Evolutionary conservation across 2,113 vertebrate species (phyloP), one percentile per base, ranked within the genome.

Genomic region (Siphamia tubifer): DNA sequence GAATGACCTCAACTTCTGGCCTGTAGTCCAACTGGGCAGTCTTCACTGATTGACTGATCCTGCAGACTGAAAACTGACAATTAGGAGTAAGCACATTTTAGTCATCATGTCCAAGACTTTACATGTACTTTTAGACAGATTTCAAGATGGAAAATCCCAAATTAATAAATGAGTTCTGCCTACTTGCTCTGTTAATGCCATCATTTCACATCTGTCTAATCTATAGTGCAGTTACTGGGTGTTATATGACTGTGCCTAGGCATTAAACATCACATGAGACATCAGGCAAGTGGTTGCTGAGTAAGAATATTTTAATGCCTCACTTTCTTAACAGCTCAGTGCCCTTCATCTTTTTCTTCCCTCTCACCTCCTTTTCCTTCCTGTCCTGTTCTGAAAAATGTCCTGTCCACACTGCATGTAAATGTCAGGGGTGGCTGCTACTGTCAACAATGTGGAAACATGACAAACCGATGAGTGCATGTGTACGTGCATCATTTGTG

Each of bases 351-450:
- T 12, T 53, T 12, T 30, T 28, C 60, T 13, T 66, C 19, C n/a
- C 6, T 62, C 10, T 48, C 6, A 38, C 13, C 30, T 20, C 23
- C 31, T 36, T 13, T 34, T 35, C 48, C 6, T 27, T 17, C 17
- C 35, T 25, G 31, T 43, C 24, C 17, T 39, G 20, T 16, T 55
- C 12, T 44, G 4, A 51, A 69, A 68, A 69, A 45, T 5, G 28
- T 48, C 49, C 42, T n/a, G 35, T 67, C 54, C 48, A 8, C 24
- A 0, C 9, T 43, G 69, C 70, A 19, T 69, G 56, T 16, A 83
- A 88, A 90, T 87, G 87, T 90, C 74, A 81, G n/a, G 27, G 63
- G 58, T 24, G 5, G 44, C 51, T 68, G 57, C 80, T 75, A 68
- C 4, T n/a, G 74, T 23, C 39, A 69, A 45, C 61, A 34, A 52